Evolutionary conservation across 2,888 invertebrate genomes (phyloP).

Genomic region (Eledone cirrhosa): DNA sequence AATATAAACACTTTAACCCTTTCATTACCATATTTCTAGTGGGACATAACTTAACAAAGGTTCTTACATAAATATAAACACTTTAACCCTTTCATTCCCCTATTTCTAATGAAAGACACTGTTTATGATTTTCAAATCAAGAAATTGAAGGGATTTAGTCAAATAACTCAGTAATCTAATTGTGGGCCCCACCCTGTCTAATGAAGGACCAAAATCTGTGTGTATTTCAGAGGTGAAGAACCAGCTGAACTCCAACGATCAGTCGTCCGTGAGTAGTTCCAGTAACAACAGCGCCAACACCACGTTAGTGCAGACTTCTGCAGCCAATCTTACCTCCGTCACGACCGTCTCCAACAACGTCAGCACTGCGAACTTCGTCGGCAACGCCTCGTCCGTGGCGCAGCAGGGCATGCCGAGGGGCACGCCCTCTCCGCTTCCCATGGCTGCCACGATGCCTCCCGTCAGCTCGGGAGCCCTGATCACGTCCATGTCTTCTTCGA

Average conservation of each 20-base stretch:
- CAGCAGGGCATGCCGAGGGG: constrained; percentile 1
- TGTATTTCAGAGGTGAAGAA: constrained; percentile 60
- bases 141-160: too few species aligned
- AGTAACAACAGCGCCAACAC: constrained; percentile 32
- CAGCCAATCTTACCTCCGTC: constrained; percentile 62
- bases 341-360: constrained; percentile 51
- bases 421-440: constrained; percentile 68
- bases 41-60: too few species aligned
- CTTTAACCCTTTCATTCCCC: too few species aligned
- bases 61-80: too few species aligned
- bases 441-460: constrained; percentile 29
- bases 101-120: too few species aligned
- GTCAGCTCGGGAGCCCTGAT: constrained; percentile 15
- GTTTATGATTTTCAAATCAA: too few species aligned
- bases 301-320: constrained; percentile 65
- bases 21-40: too few species aligned
- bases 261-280: constrained; percentile 42
- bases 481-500: constrained; percentile 11
- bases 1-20: too few species aligned
- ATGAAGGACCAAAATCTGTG: too few species aligned
- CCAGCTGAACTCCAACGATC: constrained; percentile 60
- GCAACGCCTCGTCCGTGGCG: constrained; percentile 63
- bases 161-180: too few species aligned
- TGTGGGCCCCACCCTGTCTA: too few species aligned
- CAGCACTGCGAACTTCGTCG: constrained; percentile 63